Percentiles rank a stretch among this genome's conserved stretches.
Conservation (phyloP, 1,140 invertebrate species). For the Ptiloglossa arizonensis region DNA sequence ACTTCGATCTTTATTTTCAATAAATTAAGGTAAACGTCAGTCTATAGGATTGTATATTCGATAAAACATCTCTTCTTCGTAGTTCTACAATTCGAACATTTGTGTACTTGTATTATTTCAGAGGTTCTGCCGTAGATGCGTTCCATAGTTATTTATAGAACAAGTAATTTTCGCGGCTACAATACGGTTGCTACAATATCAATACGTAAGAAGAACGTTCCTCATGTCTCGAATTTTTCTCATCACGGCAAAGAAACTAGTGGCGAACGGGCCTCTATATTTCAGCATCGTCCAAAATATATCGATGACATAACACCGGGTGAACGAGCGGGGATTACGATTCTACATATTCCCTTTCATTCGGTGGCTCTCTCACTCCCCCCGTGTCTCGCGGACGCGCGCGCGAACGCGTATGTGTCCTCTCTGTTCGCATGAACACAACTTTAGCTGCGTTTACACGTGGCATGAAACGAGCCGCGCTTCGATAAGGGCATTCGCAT, state of each 20-base stretch:
- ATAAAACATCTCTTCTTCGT: too few species aligned
- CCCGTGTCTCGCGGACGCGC: too few species aligned
- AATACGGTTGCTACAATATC: background rate
- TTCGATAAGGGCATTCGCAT: constrained; percentile 24
- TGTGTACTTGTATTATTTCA: too few species aligned
- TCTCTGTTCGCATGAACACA: constrained; percentile 1
- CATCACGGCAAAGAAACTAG: background rate
- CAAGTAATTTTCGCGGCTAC: background rate
- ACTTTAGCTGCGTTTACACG: constrained; percentile 26
- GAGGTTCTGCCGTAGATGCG: too few species aligned
- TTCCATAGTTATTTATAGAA: background rate
- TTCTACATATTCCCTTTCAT: constrained; percentile 40
- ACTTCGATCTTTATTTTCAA: too few species aligned
- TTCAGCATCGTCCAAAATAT: constrained; percentile 56
- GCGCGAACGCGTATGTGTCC: background rate
- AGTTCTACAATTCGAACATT: too few species aligned
- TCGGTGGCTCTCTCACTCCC: too few species aligned
- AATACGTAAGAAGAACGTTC: background rate
- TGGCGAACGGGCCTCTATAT: constrained; percentile 23
- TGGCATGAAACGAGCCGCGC: constrained; percentile 27
- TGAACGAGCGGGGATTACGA: background rate
- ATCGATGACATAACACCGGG: constrained; percentile 54
- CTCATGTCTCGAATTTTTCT: constrained; percentile 2
- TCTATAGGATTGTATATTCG: too few species aligned
- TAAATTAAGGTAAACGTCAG: too few species aligned